phyloP scores from a whole-genome alignment of 2,113 vertebrate genomes.

The Tyrannus savana region DNA sequence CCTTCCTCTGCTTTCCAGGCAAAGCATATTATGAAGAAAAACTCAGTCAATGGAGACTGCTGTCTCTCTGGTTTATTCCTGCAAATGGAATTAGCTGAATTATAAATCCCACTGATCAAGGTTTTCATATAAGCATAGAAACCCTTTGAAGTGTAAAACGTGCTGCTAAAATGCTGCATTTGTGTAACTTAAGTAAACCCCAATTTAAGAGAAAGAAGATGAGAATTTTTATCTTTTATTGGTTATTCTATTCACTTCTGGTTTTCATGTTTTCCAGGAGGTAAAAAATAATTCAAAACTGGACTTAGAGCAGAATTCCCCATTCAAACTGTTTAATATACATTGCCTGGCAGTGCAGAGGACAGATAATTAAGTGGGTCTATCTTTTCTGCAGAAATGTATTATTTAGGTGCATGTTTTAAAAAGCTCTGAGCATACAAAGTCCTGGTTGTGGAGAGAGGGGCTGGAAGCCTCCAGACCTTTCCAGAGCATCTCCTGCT shows the following conservation, averaged over 20 bases:
- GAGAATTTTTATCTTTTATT: slow-evolving; percentile 4
- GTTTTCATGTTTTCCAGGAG: background rate
- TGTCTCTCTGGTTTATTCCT: background rate
- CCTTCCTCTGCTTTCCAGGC: background rate
- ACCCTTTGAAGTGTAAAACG: background rate
- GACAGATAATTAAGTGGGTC: background rate
- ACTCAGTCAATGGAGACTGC: background rate
- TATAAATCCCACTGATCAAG: background rate
- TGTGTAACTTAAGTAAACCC: background rate
- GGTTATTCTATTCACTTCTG: background rate
- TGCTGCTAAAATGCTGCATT: background rate
- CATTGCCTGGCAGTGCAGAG: background rate
- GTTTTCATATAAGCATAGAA: background rate
- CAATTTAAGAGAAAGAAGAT: background rate
- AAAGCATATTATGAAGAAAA: background rate
- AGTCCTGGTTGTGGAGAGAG: background rate
- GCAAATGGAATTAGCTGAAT: background rate
- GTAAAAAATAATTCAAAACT: background rate
- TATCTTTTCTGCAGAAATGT: background rate
- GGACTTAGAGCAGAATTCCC: background rate
- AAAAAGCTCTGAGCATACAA: background rate
- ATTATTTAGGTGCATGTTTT: background rate
- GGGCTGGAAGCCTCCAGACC: background rate
- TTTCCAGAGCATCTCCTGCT: background rate
- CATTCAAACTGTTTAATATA: background rate